A percentile compares a stretch with the other conserved stretches of the same genome.
phyloP scores from a whole-genome alignment of 2,113 vertebrate genomes.

The Cyprinodon variegatus region DNA sequence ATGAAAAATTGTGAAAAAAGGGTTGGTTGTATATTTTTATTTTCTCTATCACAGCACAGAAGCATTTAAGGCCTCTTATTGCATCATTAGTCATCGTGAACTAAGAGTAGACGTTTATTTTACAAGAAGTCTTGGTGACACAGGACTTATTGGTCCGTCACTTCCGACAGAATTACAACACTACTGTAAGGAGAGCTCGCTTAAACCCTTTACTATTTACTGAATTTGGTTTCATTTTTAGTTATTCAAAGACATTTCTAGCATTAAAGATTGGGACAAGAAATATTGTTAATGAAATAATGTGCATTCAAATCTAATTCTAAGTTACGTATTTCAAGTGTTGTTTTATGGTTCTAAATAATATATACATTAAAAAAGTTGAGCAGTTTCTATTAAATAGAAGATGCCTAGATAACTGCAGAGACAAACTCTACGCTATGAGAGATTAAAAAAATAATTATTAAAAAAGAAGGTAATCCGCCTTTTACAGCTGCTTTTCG shows the following conservation, averaged over 20 bases:
- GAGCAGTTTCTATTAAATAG: too few species aligned
- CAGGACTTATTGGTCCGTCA: neutral
- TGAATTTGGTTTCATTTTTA: neutral
- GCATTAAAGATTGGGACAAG: neutral
- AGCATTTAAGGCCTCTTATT: neutral
- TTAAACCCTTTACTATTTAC: neutral
- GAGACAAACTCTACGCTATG: too few species aligned
- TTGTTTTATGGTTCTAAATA: neutral
- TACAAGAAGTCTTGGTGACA: neutral
- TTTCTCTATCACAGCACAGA: neutral
- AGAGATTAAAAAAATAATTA: too few species aligned
- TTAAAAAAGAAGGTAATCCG: too few species aligned
- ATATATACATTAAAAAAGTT: too few species aligned
- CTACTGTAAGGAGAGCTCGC: neutral
- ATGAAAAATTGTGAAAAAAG: neutral
- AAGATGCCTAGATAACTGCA: too few species aligned
- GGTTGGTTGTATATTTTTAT: neutral
- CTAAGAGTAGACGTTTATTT: neutral
- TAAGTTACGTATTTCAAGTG: neutral
- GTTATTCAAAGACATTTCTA: neutral
- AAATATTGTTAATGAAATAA: neutral
- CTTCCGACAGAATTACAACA: neutral
- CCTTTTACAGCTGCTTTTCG: too few species aligned
- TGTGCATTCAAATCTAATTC: neutral
- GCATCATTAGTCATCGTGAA: neutral